Base-by-base conservation (phyloP, 2,888 invertebrate species). In the Mesorhabditis belari region DNA sequence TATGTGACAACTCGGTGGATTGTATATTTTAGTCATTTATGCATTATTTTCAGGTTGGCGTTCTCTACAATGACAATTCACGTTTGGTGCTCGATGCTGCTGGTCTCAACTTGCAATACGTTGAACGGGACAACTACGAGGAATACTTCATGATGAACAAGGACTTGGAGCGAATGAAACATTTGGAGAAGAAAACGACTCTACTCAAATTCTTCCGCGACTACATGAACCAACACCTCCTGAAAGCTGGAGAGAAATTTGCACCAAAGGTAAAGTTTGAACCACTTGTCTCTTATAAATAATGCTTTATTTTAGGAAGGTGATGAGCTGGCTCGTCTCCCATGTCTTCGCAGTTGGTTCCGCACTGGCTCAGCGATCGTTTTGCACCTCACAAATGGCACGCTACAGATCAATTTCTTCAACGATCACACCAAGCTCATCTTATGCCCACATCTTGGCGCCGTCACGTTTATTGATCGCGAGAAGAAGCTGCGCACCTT, bases 31-130 rank as follows among this genome's bases (percentile, higher is more conserved):
- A 17, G 44, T n/a, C n/a, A 35, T 17, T n/a, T n/a, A n/a, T n/a
- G 49, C 44, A 23, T 29, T 75, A 91, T 25, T n/a, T 62, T 28
- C 27, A 69, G 69, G 69, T 95, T 66, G 98, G 98, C 28, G 95
- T 99, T 49, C 90, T 95, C 87, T 99, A 93, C 85, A 99, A 99
- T 82, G 99, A 99, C 83, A 89, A 90, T 69, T 94, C 96, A 5
- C 90, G 93, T 79, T 87, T 99, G 17, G 89, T 96, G 71, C 87
- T 96, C 85, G 86, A 95, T 56, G 87, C 91, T 29, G 92, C 95
- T 82, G 91, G 90, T 82, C 90, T 90, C 66, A 92, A 93, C 81
- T 89, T 98, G 54, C 96, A 96, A 82, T 99, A 98, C 82, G 91
- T 96, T 76, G 92, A 94, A 81, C 88, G 90, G 73, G 89, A 89